Conservation (phyloP, 1,140 invertebrate species). For the Berghia stephanieae region DNA sequence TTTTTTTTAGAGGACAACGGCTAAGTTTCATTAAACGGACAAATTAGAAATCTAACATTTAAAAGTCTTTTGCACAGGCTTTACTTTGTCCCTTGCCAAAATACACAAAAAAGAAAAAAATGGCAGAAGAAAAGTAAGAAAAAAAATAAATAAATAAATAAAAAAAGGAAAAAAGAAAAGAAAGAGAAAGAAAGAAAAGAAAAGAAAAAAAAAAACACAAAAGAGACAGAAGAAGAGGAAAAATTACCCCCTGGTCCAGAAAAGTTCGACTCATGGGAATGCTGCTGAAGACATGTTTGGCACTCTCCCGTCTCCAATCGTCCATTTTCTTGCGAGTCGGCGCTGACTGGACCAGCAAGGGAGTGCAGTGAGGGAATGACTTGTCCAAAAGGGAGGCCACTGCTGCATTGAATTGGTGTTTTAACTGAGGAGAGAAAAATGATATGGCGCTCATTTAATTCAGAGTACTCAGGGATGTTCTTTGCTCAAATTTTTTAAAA, state of each 20-base stretch:
- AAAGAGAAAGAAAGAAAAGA: no score
- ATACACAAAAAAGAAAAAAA: no score
- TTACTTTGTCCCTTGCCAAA: no score
- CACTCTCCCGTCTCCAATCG: slow-evolving; percentile 49
- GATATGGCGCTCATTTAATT: neutral
- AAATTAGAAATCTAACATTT: no score
- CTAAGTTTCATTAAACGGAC: no score
- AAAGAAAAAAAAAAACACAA: slow-evolving; percentile 4
- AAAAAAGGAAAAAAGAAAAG: no score
- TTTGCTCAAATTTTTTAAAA: neutral
- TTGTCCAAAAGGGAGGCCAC: slow-evolving; percentile 49
- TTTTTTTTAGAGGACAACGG: no score
- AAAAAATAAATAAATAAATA: no score
- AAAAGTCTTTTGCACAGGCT: no score
- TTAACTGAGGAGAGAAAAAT: slow-evolving; percentile 38
- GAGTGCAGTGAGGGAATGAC: slow-evolving; percentile 44
- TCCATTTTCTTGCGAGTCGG: slow-evolving; percentile 43
- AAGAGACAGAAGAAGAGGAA: neutral
- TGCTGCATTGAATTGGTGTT: slow-evolving; percentile 53
- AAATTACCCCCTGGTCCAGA: slow-evolving; percentile 36
- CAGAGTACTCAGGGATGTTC: neutral
- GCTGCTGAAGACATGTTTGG: slow-evolving; percentile 53
- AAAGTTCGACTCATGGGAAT: slow-evolving; percentile 55
- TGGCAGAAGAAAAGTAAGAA: no score
- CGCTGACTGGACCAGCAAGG: slow-evolving; percentile 46